Percentiles rank a stretch among this genome's conserved stretches.
phyloP scores from a whole-genome alignment of 2,797 vertebrate genomes.

The Clarias fuscus region DNA sequence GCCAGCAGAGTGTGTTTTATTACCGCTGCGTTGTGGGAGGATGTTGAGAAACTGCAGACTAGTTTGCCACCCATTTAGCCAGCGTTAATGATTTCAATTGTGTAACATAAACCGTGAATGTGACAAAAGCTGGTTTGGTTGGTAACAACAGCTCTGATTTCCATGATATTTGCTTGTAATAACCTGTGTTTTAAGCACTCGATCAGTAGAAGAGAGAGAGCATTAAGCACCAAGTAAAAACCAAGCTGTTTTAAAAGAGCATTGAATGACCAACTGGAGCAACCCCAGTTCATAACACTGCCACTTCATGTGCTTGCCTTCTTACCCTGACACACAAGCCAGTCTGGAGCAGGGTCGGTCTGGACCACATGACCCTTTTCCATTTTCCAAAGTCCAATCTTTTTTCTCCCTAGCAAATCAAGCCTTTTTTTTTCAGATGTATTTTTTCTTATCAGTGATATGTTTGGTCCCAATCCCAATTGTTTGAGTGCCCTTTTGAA shows the following conservation, averaged over 20 bases:
- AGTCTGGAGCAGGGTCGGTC: too few species aligned
- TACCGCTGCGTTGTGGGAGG: neutral
- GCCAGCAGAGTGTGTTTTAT: neutral
- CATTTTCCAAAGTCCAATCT: too few species aligned
- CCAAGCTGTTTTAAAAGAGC: neutral
- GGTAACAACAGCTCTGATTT: neutral
- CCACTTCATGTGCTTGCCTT: too few species aligned
- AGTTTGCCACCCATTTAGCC: too few species aligned
- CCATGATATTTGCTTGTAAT: conserved; percentile 9
- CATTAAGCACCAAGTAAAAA: neutral
- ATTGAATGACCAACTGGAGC: neutral
- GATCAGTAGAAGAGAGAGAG: neutral
- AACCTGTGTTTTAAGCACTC: neutral
- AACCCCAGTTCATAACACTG: too few species aligned
- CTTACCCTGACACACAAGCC: too few species aligned
- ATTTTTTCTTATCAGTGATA: too few species aligned
- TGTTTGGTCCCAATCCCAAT: too few species aligned
- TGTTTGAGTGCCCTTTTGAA: too few species aligned
- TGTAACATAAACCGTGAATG: neutral
- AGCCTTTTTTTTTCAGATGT: too few species aligned
- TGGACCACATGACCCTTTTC: too few species aligned
- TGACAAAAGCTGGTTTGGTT: conserved; percentile 2
- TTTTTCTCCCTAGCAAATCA: too few species aligned
- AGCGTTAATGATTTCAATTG: neutral
- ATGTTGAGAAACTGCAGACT: neutral